These are phyloP conservation scores for Drosophila miranda DNA, from an alignment of 1,140 invertebrate species.

Conservation along the genomic window DNA sequence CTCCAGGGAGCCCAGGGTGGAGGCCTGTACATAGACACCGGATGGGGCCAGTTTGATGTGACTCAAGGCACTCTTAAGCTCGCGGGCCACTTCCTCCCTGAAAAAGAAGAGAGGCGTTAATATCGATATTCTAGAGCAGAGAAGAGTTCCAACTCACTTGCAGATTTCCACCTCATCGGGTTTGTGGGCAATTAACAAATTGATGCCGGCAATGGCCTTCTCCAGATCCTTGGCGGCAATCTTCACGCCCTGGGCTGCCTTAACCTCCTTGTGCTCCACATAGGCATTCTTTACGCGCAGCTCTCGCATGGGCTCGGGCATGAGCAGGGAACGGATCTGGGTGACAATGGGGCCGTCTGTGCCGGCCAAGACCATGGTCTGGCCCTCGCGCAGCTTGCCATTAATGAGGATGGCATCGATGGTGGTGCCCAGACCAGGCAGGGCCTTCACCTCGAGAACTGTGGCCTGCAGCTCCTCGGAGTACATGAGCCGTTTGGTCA, in stretches of 20 bases:
- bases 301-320: slow-evolving; percentile 99
- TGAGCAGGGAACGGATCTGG: slow-evolving; percentile 97
- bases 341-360: slow-evolving; percentile 99
- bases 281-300: slow-evolving; percentile 99
- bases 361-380: slow-evolving; percentile 97
- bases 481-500: slow-evolving; percentile 95
- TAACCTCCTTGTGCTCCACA: slow-evolving; percentile 96
- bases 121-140: neutral
- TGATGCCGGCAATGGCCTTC: slow-evolving; percentile 97
- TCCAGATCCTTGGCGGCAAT: slow-evolving; percentile 99
- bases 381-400: slow-evolving; percentile 95
- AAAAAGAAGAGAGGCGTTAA: slow-evolving; percentile 15
- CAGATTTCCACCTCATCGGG: slow-evolving; percentile 96
- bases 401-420: slow-evolving; percentile 99
- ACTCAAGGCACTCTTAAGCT: slow-evolving; percentile 94
- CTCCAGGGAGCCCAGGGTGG: slow-evolving; percentile 98
- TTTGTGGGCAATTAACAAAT: slow-evolving; percentile 93
- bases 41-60: slow-evolving; percentile 95
- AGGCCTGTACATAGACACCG: slow-evolving; percentile 99
- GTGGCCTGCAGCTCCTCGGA: slow-evolving; percentile 97
- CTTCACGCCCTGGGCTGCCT: slow-evolving; percentile 99
- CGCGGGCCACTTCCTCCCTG: slow-evolving; percentile 90
- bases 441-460: slow-evolving; percentile 99
- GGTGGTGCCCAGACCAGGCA: slow-evolving; percentile 98
- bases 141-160: slow-evolving; percentile 75